Percentiles rank a stretch among this genome's conserved stretches.
phyloP scores from a whole-genome alignment of 1,140 invertebrate species.

The Ostrea denselamellosa region DNA sequence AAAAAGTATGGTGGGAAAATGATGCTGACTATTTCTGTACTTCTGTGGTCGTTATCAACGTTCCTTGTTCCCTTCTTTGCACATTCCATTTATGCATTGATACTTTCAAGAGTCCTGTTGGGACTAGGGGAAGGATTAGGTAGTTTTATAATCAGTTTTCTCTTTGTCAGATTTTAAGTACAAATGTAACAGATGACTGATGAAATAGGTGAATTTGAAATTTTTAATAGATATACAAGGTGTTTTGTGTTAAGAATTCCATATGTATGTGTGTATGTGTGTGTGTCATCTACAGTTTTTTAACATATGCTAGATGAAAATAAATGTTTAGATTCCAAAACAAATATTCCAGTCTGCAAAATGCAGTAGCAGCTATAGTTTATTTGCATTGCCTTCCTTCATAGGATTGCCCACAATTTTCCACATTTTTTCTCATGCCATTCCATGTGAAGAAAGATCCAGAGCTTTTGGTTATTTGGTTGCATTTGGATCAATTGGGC shows the following conservation, averaged over 20 bases:
- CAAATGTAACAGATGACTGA: too few relatives aligned
- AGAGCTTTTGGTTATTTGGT: slow-evolving; percentile 88
- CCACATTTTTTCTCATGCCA: slow-evolving; percentile 88
- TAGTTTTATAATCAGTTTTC: slow-evolving; percentile 72
- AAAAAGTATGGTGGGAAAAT: slow-evolving; percentile 87
- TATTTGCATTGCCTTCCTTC: slow-evolving; percentile 57
- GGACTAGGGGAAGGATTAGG: slow-evolving; percentile 89
- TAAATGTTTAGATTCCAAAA: too few relatives aligned
- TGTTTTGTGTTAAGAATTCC: too few relatives aligned
- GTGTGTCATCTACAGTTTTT: too few relatives aligned
- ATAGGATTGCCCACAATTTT: slow-evolving; percentile 89
- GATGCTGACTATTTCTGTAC: slow-evolving; percentile 85
- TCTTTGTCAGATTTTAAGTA: too few relatives aligned
- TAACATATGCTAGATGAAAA: too few relatives aligned
- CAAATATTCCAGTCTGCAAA: too few relatives aligned
- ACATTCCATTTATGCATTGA: slow-evolving; percentile 83
- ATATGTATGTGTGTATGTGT: too few relatives aligned
- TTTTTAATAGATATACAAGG: too few relatives aligned
- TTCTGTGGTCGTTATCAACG: slow-evolving; percentile 88
- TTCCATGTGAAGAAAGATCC: slow-evolving; percentile 87
- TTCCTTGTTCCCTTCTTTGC: slow-evolving; percentile 86
- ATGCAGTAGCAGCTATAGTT: background rate
- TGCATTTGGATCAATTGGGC: slow-evolving; percentile 87
- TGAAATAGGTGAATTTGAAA: too few relatives aligned
- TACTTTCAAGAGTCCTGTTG: slow-evolving; percentile 84